Base-by-base conservation (phyloP, 2,113 vertebrate species). In the Phaethon lepturus region DNA sequence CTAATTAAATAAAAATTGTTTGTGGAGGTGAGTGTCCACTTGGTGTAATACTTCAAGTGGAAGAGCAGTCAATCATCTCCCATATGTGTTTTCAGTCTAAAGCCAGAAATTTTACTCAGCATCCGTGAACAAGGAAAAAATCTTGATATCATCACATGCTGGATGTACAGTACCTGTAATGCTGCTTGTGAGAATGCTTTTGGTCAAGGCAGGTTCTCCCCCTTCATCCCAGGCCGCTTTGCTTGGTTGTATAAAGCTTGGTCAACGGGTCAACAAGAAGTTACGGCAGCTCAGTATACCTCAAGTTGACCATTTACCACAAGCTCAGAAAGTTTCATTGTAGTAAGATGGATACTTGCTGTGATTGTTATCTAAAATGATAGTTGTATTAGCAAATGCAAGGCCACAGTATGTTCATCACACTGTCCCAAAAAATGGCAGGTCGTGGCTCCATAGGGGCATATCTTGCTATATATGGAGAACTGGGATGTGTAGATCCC, bases 401-500 rank as follows among this genome's bases (percentile, higher is more conserved):
- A 60, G 45, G 17, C 53, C 13, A 24, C 35, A 8, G 11, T n/a
- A 22, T 60, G 28, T 77, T 90, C 4, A 5, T 28, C 15, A 14
- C 1, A 0, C 17, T 77, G 55, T 62, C 29, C 50, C 3, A 2
- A 92, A 80, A 77, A 77, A 24, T 13, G 49, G 13, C 17, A 16
- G 14, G 8, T 38, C n/a, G 3, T 45, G 40, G 17, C n/a, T 84
- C 16, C 12, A 0, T 73, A 42, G 45, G 68, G 23, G 9, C 22
- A 2, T 38, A 20, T 31, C 23, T 74, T 91, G 11, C 29, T 52
- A 0, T 60, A 14, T 14, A 4, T 33, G 45, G 50, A 78, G n/a
- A 82, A 40, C 0, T 40, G 23, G 29, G 33, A 53, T 0, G 0
- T 10, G 7, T 23, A 52, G 64, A 26, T 78, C 55, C 35, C 4